Base-by-base conservation (phyloP, 2,888 invertebrate genomes). In the Chloroclysta siterata region DNA sequence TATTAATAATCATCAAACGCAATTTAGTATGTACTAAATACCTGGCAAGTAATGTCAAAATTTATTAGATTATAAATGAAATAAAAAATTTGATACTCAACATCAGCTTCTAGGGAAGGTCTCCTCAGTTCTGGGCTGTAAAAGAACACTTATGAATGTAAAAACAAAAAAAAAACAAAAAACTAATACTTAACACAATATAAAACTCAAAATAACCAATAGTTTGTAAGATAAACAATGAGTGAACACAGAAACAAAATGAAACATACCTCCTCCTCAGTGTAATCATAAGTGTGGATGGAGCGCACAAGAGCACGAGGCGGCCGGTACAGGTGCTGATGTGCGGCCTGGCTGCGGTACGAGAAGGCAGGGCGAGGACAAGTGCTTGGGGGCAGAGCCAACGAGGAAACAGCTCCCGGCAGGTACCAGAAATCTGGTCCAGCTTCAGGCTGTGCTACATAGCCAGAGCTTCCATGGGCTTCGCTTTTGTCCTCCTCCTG, bases 61-160 rank as follows among this genome's bases (percentile, higher is more conserved):
- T 44, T 10, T 44, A 33, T 39, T 15, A 13, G 14, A 33, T 39
- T 22, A 6, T 52, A 17, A 52, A 53, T 52, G 13, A 52, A 44
- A 14, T 48, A 56, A 48, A 53, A 22, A 44, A 39, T 48, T 48
- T 22, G 11, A 60, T 60, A 60, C 60, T 50, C 60, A 54, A 53
- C 60, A 50, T 54, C 48, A 17, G 54, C 60, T 54, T 50, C 60
- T 29, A 53, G 41, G 47, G 36, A 28, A 41, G 60, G 54, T 60
- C 53, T 42, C 50, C 60, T 33, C 54, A 54, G 48, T 50, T 54
- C 60, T 60, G 53, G 60, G 53, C 60, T 60, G 60, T 54, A 60
- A 60, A 60, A 60, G 42, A 60, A 60, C 42, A 60, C 54, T 54
- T 54, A 41, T 60, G 53, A 54, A 60, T 50, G 48, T 50, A 48